Evolutionary conservation across 2,888 invertebrate genomes (phyloP), one percentile per base, ranked within the genome.

Genomic region (Bellardia bayeri): DNA sequence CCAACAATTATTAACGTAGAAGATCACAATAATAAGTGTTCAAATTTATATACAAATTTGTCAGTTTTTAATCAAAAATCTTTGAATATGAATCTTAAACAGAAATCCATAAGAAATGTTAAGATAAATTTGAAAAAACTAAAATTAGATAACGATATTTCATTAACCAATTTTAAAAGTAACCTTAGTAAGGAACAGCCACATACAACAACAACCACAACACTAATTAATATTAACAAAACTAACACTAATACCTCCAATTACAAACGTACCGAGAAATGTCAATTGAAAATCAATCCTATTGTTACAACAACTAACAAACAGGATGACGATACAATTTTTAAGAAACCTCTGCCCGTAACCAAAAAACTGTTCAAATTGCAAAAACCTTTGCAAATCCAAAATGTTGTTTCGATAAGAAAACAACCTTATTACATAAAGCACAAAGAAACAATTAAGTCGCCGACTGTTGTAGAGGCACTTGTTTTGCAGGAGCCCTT

Each of bases 101-200:
- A 78, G 4, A 71, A 71, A 40, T 37, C 49, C 40, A 16, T 84
- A 40, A 79, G 40, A 72, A 80, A 85, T 69, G 33, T 80, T 80
- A 80, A 69, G 74, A 69, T 75, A 23, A 80, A 63, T 63, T 75
- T 80, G 37, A 74, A 83, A 82, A 76, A 72, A 63, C 2, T 79
- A 56, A 85, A 33, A 45, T 74, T 66, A 74, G 63, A 80, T 76
- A 69, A 71, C 68, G 88, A 89, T 89, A 88, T 89, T 89, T 88
- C 88, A 89, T 89, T 86, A 88, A 89, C 89, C 88, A 89, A 89
- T 88, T 87, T 61, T 76, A 85, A 85, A 75, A 85, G 45, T 85
- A 68, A 42, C 11, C 45, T 61, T 40, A 66, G 8, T 51, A 23
- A 80, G 16, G 23, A 83, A 56, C 30, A 71, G 37, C 45, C 69